These are phyloP conservation scores for Vulpes ferrilata DNA, from an alignment of 2,113 vertebrate species.

Conservation along the genomic window DNA sequence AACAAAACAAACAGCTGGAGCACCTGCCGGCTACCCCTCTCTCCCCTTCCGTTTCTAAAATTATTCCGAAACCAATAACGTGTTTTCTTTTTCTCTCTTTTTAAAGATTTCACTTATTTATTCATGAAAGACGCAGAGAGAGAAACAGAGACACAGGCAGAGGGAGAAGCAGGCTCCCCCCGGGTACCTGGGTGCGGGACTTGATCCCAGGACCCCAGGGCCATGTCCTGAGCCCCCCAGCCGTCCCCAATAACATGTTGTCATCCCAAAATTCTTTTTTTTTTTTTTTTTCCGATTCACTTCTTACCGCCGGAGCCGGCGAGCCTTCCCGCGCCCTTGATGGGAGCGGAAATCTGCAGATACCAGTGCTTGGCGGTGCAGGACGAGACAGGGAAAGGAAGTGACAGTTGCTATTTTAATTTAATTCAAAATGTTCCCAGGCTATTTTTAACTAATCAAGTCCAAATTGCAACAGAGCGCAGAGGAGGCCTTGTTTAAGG, in stretches of 20 bases:
- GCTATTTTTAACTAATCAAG: background rate
- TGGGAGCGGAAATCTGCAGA: background rate
- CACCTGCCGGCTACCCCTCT: accelerated
- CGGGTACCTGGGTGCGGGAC: too few species aligned
- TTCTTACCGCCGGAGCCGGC: accelerated
- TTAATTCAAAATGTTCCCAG: background rate
- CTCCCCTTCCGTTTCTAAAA: background rate
- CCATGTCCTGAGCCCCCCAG: too few species aligned
- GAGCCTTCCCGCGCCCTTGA: accelerated
- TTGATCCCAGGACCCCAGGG: too few species aligned
- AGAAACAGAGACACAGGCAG: too few species aligned
- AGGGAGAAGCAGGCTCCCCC: too few species aligned
- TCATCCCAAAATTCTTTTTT: too few species aligned
- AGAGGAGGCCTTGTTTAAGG: background rate
- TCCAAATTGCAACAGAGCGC: accelerated
- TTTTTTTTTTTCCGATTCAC: accelerated
- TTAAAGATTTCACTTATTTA: too few species aligned
- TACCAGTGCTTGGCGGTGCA: accelerated
- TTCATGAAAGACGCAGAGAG: too few species aligned
- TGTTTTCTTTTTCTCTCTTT: too few species aligned
- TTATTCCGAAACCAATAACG: background rate
- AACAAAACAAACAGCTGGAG: accelerated
- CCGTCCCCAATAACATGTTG: too few species aligned
- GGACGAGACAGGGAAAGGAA: accelerated
- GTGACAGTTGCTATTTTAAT: background rate